Evolutionary conservation across 2,113 vertebrate species (phyloP).

Genomic region (Sialia sialis): DNA sequence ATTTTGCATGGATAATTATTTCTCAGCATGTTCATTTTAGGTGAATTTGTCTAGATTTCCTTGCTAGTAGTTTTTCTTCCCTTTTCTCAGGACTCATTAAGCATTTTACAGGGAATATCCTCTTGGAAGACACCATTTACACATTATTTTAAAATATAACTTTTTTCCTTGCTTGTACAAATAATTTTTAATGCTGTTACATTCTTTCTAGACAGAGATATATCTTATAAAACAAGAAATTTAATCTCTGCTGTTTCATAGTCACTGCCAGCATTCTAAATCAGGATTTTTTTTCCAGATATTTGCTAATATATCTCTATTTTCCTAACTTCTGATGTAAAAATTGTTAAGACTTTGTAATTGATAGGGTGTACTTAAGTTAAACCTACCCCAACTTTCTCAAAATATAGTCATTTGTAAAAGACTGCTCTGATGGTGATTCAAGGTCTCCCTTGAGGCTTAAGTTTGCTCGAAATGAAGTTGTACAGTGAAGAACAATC

Average conservation of each 20-base stretch:
- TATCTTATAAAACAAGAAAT: background rate
- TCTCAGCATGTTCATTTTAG: background rate
- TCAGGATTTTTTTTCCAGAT: background rate
- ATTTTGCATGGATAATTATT: background rate
- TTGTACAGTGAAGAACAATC: background rate
- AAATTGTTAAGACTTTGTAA: background rate
- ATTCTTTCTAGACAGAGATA: background rate
- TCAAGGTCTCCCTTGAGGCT: background rate
- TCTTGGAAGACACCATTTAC: background rate
- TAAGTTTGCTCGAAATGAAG: background rate
- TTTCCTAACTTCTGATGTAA: background rate
- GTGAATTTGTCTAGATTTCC: background rate
- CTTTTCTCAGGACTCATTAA: background rate
- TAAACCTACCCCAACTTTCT: background rate
- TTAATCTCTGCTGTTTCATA: background rate
- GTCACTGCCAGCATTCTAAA: background rate
- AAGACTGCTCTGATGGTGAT: background rate
- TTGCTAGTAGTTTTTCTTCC: background rate
- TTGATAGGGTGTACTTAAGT: background rate
- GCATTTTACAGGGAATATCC: background rate
- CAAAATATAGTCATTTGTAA: background rate
- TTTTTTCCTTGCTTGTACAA: background rate
- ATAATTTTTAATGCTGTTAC: background rate
- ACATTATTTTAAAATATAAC: background rate
- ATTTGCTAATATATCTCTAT: background rate